These are phyloP conservation scores for Nephotettix cincticeps DNA, from an alignment of 1,140 invertebrate genomes.

Conservation along the genomic window DNA sequence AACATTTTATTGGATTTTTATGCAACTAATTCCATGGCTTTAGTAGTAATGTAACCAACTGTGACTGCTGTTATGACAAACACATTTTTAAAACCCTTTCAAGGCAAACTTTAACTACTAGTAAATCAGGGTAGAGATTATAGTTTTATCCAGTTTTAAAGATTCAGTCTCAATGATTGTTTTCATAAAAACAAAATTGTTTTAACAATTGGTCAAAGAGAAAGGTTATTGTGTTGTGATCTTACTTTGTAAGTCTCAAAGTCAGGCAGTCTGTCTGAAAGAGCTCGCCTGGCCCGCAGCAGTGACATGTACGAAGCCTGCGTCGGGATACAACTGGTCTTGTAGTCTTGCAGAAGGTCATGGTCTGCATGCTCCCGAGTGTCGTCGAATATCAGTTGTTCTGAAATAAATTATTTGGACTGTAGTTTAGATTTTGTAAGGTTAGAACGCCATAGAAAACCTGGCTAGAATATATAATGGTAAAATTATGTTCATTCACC, in stretches of 20 bases:
- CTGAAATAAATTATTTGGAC: neutral
- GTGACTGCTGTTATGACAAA: too few relatives aligned
- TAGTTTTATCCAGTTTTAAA: too few relatives aligned
- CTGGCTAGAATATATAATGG: neutral
- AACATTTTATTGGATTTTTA: too few relatives aligned
- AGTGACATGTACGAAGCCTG: neutral
- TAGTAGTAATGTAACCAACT: too few relatives aligned
- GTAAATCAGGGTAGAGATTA: too few relatives aligned
- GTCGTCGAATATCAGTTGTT: constrained; percentile 13
- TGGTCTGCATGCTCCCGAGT: constrained; percentile 16
- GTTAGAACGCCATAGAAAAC: neutral
- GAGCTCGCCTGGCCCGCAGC: neutral
- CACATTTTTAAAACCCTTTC: too few relatives aligned
- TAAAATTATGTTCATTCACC: neutral
- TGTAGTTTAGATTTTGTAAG: neutral
- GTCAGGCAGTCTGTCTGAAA: neutral
- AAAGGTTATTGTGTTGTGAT: too few relatives aligned
- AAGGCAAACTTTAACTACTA: too few relatives aligned
- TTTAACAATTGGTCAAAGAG: too few relatives aligned
- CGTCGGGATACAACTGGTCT: constrained; percentile 18
- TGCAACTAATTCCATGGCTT: too few relatives aligned
- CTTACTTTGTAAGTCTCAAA: constrained; percentile 6
- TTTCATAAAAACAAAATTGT: too few relatives aligned
- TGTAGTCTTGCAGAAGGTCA: constrained; percentile 18
- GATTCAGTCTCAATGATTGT: too few relatives aligned